These are phyloP conservation scores for Nansenia antarctica DNA, from an alignment of 2,113 vertebrate genomes.

Conservation along the genomic window DNA sequence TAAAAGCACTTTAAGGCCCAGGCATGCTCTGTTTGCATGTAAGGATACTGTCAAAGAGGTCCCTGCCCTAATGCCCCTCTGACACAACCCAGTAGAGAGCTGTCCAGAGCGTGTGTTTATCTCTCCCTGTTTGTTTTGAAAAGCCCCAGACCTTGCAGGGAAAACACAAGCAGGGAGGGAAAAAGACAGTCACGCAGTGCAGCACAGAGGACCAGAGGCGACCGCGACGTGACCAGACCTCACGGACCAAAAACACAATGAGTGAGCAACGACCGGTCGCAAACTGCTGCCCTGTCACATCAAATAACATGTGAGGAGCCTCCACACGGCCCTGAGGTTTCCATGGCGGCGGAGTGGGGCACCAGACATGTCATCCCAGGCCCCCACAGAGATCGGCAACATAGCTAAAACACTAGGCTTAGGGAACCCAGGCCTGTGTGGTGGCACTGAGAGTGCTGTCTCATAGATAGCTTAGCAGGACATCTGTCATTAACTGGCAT, in stretches of 20 bases:
- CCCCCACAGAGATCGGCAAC: conserved; percentile 1
- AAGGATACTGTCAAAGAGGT: conserved; percentile 57
- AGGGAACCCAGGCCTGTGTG: conserved; percentile 23
- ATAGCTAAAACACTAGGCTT: conserved; percentile 26
- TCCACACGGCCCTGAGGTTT: conserved; percentile 39
- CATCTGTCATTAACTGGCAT: conserved; percentile 30
- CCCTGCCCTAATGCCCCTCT: conserved; percentile 67
- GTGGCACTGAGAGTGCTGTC: conserved; percentile 36
- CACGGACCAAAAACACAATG: conserved; percentile 44
- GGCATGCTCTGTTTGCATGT: conserved; percentile 58
- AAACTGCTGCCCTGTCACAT: conserved; percentile 40
- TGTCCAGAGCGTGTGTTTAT: conserved; percentile 72
- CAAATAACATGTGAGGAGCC: conserved; percentile 27
- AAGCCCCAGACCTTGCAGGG: conserved; percentile 71
- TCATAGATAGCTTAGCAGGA: conserved; percentile 16
- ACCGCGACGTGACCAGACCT: conserved; percentile 41
- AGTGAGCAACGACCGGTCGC: conserved; percentile 35
- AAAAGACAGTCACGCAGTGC: conserved; percentile 46
- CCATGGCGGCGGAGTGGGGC: conserved; percentile 10
- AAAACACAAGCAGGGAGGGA: conserved; percentile 69
- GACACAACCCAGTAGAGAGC: conserved; percentile 67
- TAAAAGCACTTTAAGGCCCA: conserved; percentile 49
- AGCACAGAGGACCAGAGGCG: conserved; percentile 32
- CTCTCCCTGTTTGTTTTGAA: conserved; percentile 72
- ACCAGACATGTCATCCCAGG: conserved; percentile 28